A percentile compares a stretch with the other conserved stretches of the same genome.
phyloP scores from a whole-genome alignment of 2,113 vertebrate species.

The Heptranchias perlo region DNA sequence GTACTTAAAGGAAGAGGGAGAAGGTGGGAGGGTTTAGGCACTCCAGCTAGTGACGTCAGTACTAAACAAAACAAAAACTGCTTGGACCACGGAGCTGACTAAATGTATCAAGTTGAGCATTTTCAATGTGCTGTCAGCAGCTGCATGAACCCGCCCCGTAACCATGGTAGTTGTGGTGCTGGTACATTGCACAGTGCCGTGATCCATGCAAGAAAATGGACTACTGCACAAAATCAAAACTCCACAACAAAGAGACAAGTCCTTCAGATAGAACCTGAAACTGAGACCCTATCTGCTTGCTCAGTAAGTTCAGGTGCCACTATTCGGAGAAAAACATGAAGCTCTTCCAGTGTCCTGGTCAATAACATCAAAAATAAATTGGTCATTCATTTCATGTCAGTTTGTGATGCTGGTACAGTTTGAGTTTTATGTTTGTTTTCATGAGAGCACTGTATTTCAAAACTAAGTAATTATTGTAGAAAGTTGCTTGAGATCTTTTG shows the following conservation, averaged over 20 bases:
- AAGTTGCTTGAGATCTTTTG: background rate
- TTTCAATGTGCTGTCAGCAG: background rate
- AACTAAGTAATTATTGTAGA: background rate
- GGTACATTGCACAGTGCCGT: background rate
- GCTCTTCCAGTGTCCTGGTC: too few relatives aligned
- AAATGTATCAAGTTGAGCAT: background rate
- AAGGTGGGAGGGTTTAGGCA: background rate
- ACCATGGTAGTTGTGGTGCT: background rate
- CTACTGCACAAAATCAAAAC: too few relatives aligned
- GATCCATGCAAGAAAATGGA: background rate
- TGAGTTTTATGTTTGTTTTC: background rate
- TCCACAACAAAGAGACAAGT: too few relatives aligned
- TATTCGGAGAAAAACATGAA: too few relatives aligned
- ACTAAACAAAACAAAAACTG: background rate
- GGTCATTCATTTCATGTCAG: background rate
- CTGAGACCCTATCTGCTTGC: background rate
- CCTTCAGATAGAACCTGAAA: background rate
- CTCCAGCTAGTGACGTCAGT: background rate
- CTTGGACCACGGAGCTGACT: background rate
- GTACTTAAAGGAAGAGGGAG: background rate
- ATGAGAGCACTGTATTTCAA: background rate
- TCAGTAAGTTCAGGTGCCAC: too few relatives aligned
- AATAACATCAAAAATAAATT: background rate
- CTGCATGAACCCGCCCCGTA: background rate
- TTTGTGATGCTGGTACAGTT: background rate